These are phyloP conservation scores for Cryptoleucopteryx plumbea DNA, from an alignment of 2,113 vertebrate species.

Conservation along the genomic window DNA sequence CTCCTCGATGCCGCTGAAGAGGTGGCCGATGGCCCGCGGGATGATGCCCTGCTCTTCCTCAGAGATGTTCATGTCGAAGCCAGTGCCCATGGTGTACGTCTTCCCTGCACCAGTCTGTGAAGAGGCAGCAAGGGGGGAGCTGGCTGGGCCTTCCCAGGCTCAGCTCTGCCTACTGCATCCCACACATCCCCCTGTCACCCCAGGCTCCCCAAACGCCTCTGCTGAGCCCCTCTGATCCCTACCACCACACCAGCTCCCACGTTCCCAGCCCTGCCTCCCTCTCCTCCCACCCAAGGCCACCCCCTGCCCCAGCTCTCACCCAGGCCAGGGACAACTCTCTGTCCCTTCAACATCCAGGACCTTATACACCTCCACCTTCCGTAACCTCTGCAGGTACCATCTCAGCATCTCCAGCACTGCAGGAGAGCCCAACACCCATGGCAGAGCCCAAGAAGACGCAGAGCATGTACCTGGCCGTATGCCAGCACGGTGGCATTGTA, in stretches of 20 bases:
- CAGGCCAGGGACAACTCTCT: not conserved
- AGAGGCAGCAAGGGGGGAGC: not conserved
- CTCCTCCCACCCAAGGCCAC: not conserved
- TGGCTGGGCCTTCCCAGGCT: not conserved
- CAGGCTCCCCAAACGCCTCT: not conserved
- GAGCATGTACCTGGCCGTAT: slow-evolving; percentile 84
- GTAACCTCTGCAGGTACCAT: not conserved
- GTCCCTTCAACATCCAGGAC: not conserved
- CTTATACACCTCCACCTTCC: not conserved
- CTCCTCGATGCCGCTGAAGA: slow-evolving; percentile 87
- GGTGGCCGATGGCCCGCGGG: slow-evolving; percentile 87
- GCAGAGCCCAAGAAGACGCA: not conserved
- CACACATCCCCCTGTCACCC: not conserved
- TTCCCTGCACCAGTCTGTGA: slow-evolving; percentile 92
- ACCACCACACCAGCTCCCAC: not conserved
- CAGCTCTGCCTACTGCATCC: not conserved
- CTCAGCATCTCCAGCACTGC: not conserved
- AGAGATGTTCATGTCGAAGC: slow-evolving; percentile 80
- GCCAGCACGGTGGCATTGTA: slow-evolving; percentile 97
- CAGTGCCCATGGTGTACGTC: slow-evolving; percentile 96
- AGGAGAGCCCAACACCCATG: too few species aligned
- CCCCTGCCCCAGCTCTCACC: not conserved
- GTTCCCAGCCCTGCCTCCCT: not conserved
- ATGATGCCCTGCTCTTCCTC: slow-evolving; percentile 91
- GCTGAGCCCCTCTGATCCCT: not conserved